Percentiles rank a stretch among this genome's conserved stretches.
Conservation (phyloP, 2,797 vertebrate genomes). For the Loris lydekkerianus region DNA sequence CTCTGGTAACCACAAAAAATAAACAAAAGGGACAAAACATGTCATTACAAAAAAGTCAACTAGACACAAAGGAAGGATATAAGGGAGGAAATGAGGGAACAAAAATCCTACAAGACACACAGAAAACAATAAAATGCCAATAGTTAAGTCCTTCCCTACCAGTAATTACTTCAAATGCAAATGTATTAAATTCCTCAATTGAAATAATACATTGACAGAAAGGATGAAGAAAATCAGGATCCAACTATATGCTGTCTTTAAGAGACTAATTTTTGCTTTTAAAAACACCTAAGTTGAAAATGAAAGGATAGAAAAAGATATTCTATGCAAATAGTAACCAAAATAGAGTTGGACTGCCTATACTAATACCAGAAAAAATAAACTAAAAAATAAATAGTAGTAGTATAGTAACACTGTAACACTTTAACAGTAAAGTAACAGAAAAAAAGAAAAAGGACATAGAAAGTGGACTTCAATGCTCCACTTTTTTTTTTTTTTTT, state of each 20-base stretch:
- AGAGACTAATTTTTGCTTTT: neutral
- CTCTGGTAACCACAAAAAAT: neutral
- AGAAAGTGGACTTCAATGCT: neutral
- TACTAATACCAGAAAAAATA: neutral
- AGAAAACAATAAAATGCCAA: constrained; percentile 18
- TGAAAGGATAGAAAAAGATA: neutral
- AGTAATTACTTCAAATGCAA: constrained; percentile 26
- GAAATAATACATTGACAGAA: neutral
- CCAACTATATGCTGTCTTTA: neutral
- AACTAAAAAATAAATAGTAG: neutral
- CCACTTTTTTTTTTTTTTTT: neutral
- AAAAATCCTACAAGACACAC: neutral
- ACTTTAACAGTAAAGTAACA: neutral
- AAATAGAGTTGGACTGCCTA: neutral
- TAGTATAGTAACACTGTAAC: neutral
- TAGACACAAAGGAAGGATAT: neutral
- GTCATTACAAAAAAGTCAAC: neutral
- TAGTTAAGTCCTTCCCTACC: neutral
- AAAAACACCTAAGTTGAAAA: neutral
- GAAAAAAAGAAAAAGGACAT: neutral
- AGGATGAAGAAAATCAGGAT: neutral
- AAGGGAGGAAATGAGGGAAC: neutral
- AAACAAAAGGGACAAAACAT: neutral
- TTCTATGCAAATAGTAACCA: neutral
- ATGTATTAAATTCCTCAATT: neutral